Evolutionary conservation across 2,888 invertebrate genomes (phyloP).

Genomic region (Euplagia quadripunctaria): DNA sequence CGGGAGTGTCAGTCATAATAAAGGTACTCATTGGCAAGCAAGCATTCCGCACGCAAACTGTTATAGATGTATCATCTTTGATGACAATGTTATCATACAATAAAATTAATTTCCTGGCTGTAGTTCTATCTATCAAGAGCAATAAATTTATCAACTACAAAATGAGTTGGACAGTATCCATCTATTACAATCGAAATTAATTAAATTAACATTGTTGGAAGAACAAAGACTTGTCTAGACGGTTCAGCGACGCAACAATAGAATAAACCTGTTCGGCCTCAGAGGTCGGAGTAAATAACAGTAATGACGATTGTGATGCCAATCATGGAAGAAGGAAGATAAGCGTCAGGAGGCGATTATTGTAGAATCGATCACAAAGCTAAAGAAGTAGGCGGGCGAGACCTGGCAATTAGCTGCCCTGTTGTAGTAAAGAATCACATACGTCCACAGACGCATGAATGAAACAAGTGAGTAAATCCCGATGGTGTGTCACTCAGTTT

Average conservation of each 20-base stretch:
- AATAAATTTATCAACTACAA: constrained; percentile 27
- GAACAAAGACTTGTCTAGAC: constrained; percentile 51
- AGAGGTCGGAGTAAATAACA: constrained; percentile 57
- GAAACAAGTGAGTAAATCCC: constrained; percentile 58
- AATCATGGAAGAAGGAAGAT: constrained; percentile 67
- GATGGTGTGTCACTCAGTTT: constrained; percentile 57
- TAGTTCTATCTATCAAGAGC: constrained; percentile 36
- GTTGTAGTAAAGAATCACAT: constrained; percentile 66
- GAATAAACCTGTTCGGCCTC: constrained; percentile 48
- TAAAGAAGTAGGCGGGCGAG: constrained; percentile 64
- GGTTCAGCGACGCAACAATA: constrained; percentile 40
- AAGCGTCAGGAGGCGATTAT: constrained; percentile 63
- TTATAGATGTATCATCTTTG: constrained; percentile 36
- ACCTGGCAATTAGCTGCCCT: constrained; percentile 71
- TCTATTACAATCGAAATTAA: constrained; percentile 49
- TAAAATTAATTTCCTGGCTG: constrained; percentile 36
- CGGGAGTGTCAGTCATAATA: constrained; percentile 76
- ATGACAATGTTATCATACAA: constrained; percentile 41
- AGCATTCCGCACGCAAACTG: constrained; percentile 70
- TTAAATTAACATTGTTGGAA: constrained; percentile 42
- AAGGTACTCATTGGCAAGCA: constrained; percentile 74
- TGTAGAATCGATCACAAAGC: constrained; percentile 64
- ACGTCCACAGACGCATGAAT: constrained; percentile 68
- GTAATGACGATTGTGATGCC: constrained; percentile 67
- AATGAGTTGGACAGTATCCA: constrained; percentile 45